Evolutionary conservation across 2,797 vertebrate genomes (phyloP), one percentile per base, ranked within the genome.

Genomic region (Podarcis lilfordi): DNA sequence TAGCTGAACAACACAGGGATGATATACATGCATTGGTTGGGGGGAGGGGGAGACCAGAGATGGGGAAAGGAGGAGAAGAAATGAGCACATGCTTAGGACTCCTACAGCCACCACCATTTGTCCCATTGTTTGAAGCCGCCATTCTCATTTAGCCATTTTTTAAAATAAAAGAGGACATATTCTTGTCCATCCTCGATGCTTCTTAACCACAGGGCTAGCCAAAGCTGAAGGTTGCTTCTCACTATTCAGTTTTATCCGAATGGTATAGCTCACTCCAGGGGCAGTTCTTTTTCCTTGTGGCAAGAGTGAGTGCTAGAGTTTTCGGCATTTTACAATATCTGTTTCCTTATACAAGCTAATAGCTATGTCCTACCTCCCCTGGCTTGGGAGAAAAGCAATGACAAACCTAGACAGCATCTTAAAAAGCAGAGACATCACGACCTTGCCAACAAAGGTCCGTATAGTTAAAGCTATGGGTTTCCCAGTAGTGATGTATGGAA

Each of bases 1-100:
- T 71, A 35, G 90, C 88, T 50, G 35, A 7, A 15, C 86, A 91
- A 75, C 78, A 85, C 3, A 4, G 78, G 74, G 80, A 91, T 43
- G 76, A 85, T 89, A 87, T n/a, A 17, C 50, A 66, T 0, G 25
- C 80, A 15, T 15, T 0, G 2, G 64, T 55, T n/a, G 78, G 55
- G 43, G 77, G 74, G 64, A 82, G 61, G 10, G 43, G 29, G 43
- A 21, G 21, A 23, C 76, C 5, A 80, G 71, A 84, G n/a, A 7
- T 80, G 11, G 80, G 89, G 78, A 80, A 89, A 40, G 74, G 69
- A 83, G 21, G 35, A 59, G 66, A 32, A 37, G 50, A 55, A 61
- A 37, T 1, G n/a, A 25, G 61, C 43, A 23, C 59, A 68, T 11
- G 82, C 66, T 43, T 82, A 37, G 84, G 80, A 55, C 50, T 21